Evolutionary conservation across 64 coral and sea anemone species (phyloP).

Genomic region (Orbicella faveolata): DNA sequence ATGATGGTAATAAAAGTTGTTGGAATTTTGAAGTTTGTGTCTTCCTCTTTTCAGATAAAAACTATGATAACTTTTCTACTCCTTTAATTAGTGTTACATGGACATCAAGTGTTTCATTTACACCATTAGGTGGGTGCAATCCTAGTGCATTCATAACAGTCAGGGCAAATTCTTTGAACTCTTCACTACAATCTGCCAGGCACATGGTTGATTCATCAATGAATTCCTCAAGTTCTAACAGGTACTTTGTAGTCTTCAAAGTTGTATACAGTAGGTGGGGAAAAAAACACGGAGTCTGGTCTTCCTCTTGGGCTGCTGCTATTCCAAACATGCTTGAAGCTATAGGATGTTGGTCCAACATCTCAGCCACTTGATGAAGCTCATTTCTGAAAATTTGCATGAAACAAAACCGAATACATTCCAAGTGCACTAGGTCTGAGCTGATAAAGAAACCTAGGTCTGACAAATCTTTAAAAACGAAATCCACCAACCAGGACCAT

Average conservation of each 20-base stretch:
- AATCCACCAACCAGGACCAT: conserved; percentile 51
- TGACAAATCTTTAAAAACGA: conserved; percentile 55
- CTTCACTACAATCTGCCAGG: conserved; percentile 14
- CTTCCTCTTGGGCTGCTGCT: conserved; percentile 27
- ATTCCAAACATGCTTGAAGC: conserved; percentile 38
- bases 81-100: conserved; percentile 38
- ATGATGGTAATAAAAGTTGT: too few species aligned
- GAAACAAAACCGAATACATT: conserved; percentile 51
- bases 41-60: too few species aligned
- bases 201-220: conserved; percentile 23
- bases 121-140: conserved; percentile 21
- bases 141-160: conserved; percentile 50
- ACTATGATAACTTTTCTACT: conserved; percentile 42
- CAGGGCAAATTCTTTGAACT: conserved; percentile 37
- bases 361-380: conserved; percentile 32
- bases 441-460: conserved; percentile 22
- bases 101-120: conserved; percentile 28
- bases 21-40: too few species aligned
- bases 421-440: conserved; percentile 39
- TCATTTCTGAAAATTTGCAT: conserved; percentile 51
- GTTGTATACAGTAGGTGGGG: conserved; percentile 17
- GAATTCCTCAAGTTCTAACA: conserved; percentile 43
- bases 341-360: conserved; percentile 51
- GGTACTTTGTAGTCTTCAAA: conserved; percentile 37
- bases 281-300: conserved; percentile 69